Percentiles rank a stretch among this genome's conserved stretches.
phyloP scores from a whole-genome alignment of 2,888 invertebrate genomes.

The Eristalinus aeneus region DNA sequence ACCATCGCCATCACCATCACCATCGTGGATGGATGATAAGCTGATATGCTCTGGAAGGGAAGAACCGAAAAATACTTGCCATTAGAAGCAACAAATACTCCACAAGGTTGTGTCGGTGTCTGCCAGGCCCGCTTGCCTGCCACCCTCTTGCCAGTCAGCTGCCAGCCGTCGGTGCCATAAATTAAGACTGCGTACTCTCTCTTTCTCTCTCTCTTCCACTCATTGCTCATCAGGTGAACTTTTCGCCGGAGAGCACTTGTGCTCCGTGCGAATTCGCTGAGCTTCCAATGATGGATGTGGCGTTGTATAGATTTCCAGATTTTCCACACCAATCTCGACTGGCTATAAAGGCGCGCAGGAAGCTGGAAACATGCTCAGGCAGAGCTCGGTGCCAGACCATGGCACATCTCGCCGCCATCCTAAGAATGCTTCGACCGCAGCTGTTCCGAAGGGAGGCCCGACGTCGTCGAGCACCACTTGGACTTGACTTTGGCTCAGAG shows the following conservation, averaged over 20 bases:
- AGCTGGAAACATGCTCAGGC: slow-evolving; percentile 9
- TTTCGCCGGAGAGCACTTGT: slow-evolving; percentile 20
- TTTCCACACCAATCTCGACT: background rate
- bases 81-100: slow-evolving; percentile 66
- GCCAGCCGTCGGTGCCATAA: slow-evolving; percentile 25
- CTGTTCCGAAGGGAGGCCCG: background rate
- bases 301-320: slow-evolving; percentile 30
- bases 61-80: slow-evolving; percentile 44
- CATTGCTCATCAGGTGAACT: slow-evolving; percentile 41
- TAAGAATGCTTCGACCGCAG: background rate
- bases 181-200: slow-evolving; percentile 24
- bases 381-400: background rate
- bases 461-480: background rate
- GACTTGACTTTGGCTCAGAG: background rate
- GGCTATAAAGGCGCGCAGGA: slow-evolving; percentile 16
- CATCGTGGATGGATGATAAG: slow-evolving; percentile 60
- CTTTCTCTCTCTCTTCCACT: too few species aligned
- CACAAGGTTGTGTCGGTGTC: background rate
- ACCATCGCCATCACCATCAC: slow-evolving; percentile 11
- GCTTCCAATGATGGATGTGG: slow-evolving; percentile 25
- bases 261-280: slow-evolving; percentile 45
- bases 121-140: background rate
- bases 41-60: slow-evolving; percentile 56
- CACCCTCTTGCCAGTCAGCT: slow-evolving; percentile 1
- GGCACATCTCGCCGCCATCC: background rate